Evolutionary conservation across 2,797 vertebrate genomes (phyloP).

Genomic region (Streptopelia turtur): DNA sequence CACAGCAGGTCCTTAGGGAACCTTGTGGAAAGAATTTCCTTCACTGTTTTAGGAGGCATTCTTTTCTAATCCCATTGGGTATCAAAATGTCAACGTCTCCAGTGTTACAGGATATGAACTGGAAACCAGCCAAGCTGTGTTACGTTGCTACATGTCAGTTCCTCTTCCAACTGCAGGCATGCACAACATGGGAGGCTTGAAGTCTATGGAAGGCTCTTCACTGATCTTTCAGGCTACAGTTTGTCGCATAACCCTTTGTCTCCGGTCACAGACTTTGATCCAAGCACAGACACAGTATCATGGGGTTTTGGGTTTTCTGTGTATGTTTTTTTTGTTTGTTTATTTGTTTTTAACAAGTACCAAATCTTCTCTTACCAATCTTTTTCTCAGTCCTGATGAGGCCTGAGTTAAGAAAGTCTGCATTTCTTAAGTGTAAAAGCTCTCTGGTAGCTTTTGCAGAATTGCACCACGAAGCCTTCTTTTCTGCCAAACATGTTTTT

Average conservation of each 20-base stretch:
- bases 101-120: constrained; percentile 68
- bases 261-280: not conserved
- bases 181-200: not conserved
- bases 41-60: constrained; percentile 59
- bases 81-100: constrained; percentile 59
- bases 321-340: not conserved
- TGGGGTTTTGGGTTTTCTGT: not conserved
- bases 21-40: constrained; percentile 53
- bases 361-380: not conserved
- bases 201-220: not conserved
- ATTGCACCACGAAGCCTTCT: not conserved
- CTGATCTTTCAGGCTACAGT: not conserved
- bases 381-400: not conserved
- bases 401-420: not conserved
- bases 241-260: not conserved
- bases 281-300: not conserved
- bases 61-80: constrained; percentile 52
- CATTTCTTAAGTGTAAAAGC: not conserved
- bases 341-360: not conserved
- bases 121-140: constrained; percentile 61
- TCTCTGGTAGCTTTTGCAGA: not conserved
- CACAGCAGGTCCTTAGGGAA: constrained; percentile 29
- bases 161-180: constrained; percentile 11
- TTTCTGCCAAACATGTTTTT: constrained; percentile 38
- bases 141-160: constrained; percentile 22